Evolutionary conservation across 53 echinoderm and acorn worm genomes (phyloP).

Genomic region (Holothuria scabra): DNA sequence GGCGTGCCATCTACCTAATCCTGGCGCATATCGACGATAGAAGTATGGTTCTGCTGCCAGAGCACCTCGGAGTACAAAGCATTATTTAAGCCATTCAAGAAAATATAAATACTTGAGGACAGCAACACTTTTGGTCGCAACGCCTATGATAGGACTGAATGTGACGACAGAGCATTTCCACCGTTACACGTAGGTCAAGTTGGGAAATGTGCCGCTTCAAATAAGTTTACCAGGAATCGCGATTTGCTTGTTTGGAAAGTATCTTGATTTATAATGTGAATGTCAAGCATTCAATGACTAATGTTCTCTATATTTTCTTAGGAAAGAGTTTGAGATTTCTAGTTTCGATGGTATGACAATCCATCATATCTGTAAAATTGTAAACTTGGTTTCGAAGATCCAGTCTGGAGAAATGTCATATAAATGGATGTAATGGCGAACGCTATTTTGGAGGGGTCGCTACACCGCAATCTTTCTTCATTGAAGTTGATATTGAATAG

Average conservation of each 20-base stretch:
- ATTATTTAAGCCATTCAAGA: too few species aligned
- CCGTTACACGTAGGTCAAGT: background rate
- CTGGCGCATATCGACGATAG: too few species aligned
- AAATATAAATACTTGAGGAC: too few species aligned
- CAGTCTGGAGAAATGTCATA: background rate
- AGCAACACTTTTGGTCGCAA: background rate
- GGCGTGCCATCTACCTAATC: too few species aligned
- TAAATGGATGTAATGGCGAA: slow-evolving; percentile 6
- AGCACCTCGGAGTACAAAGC: too few species aligned
- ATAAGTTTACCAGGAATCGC: background rate
- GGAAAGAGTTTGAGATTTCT: background rate
- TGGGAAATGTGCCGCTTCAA: background rate
- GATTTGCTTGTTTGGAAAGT: background rate
- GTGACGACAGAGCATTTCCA: background rate
- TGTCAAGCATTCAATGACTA: background rate
- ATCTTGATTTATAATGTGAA: slow-evolving; percentile 3
- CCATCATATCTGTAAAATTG: slow-evolving; percentile 35
- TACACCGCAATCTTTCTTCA: slow-evolving; percentile 2
- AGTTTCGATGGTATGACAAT: background rate
- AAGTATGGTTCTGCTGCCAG: too few species aligned
- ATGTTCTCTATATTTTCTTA: slow-evolving; percentile 11
- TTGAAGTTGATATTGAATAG: slow-evolving; percentile 6
- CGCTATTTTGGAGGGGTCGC: slow-evolving; percentile 12
- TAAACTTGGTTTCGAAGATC: background rate
- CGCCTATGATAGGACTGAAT: slow-evolving; percentile 9